Evolutionary conservation across 2,888 invertebrate species (phyloP).

Genomic region (Coenonympha glycerion): DNA sequence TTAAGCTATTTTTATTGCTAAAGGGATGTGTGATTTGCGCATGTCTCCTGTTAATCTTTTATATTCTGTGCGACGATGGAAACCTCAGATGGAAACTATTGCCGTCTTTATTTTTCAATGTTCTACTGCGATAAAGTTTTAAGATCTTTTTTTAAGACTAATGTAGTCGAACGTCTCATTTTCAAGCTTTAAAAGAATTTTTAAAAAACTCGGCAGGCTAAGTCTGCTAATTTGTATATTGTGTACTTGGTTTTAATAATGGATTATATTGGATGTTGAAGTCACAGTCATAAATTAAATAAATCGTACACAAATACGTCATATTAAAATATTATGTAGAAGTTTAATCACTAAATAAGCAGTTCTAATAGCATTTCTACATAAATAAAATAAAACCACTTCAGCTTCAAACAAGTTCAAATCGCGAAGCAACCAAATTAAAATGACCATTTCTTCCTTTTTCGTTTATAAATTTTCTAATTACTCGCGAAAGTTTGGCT

Average conservation of each 20-base stretch:
- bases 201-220: no score
- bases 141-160: no score
- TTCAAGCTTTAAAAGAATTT: no score
- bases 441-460: slow-evolving; percentile 11
- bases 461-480: slow-evolving; percentile 13
- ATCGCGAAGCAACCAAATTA: slow-evolving; percentile 17
- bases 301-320: no score
- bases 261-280: no score
- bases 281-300: no score
- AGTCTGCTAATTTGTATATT: no score
- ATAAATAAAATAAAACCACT: slow-evolving; percentile 8
- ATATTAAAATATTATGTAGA: no score
- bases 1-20: slow-evolving; percentile 47
- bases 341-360: no score
- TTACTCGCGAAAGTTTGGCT: not conserved
- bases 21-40: slow-evolving; percentile 51
- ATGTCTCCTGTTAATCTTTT: slow-evolving; percentile 61
- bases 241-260: no score
- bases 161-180: no score
- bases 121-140: slow-evolving; percentile 36
- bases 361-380: not conserved
- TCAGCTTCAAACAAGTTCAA: slow-evolving; percentile 17
- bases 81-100: slow-evolving; percentile 65
- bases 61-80: slow-evolving; percentile 56
- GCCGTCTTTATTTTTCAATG: slow-evolving; percentile 62